Evolutionary conservation across 2,888 invertebrate genomes (phyloP).

Genomic region (Aproaerema taeniolella): DNA sequence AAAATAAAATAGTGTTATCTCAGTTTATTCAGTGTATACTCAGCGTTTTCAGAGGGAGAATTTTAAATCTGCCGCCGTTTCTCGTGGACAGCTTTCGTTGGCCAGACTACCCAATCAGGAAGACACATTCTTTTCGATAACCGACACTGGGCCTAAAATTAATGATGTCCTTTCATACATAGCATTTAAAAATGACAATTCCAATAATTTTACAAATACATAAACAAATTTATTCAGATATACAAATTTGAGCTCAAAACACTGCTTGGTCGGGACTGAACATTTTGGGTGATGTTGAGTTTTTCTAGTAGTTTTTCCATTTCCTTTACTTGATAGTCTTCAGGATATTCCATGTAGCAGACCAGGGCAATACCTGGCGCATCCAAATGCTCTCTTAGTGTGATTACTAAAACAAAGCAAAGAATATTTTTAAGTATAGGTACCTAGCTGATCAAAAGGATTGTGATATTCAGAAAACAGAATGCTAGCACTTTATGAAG

Average conservation of each 20-base stretch:
- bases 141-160: too few relatives aligned
- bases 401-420: constrained; percentile 54
- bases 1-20: too few relatives aligned
- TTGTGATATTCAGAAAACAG: too few relatives aligned
- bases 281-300: constrained; percentile 36
- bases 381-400: constrained; percentile 47
- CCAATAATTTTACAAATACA: not conserved
- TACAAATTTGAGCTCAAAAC: constrained; percentile 58
- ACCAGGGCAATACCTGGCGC: constrained; percentile 45
- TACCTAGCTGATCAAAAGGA: too few relatives aligned
- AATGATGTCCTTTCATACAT: too few relatives aligned
- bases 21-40: too few relatives aligned
- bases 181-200: not conserved
- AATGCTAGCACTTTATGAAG: too few relatives aligned
- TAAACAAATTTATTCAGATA: constrained; percentile 43
- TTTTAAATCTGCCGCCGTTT: too few relatives aligned
- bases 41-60: too few relatives aligned
- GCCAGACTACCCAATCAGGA: too few relatives aligned
- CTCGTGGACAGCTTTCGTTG: too few relatives aligned
- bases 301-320: constrained; percentile 44
- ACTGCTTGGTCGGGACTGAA: constrained; percentile 30
- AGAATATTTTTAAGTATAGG: constrained; percentile 5
- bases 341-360: constrained; percentile 53
- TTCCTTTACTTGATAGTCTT: constrained; percentile 46
- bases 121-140: too few relatives aligned